Evolutionary conservation across 2,797 vertebrate genomes (phyloP).

Genomic region (Sebastes reedi): DNA sequence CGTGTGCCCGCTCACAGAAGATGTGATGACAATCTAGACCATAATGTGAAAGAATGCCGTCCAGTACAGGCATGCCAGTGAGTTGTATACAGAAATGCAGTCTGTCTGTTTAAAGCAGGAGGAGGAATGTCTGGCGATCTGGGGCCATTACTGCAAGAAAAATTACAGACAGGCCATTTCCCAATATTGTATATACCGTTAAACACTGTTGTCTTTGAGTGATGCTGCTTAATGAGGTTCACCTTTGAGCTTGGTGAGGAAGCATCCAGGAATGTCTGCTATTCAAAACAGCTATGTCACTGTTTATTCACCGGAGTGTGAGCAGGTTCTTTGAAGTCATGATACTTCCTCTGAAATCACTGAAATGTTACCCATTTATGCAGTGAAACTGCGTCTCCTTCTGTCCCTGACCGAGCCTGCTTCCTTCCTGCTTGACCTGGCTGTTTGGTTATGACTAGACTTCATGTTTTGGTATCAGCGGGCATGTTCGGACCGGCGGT

Average conservation of each 20-base stretch:
- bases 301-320: conserved; percentile 33
- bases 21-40: conserved; percentile 53
- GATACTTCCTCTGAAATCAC: neutral
- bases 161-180: conserved; percentile 20
- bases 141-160: conserved; percentile 21
- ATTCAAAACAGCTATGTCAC: conserved; percentile 57
- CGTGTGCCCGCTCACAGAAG: conserved; percentile 64
- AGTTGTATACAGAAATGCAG: neutral
- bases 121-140: conserved; percentile 54
- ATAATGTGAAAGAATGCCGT: conserved; percentile 59
- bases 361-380: conserved; percentile 29
- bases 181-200: neutral
- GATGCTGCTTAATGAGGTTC: conserved; percentile 42
- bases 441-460: conserved; percentile 44
- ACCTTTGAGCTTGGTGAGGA: conserved; percentile 41
- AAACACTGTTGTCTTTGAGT: conserved; percentile 31
- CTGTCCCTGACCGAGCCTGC: conserved; percentile 4
- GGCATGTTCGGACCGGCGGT: conserved; percentile 32
- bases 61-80: conserved; percentile 58
- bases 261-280: conserved; percentile 59
- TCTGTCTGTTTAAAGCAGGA: conserved; percentile 22
- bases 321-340: conserved; percentile 15
- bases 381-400: conserved; percentile 8
- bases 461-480: conserved; percentile 66
- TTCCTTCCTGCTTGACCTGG: conserved; percentile 60